Evolutionary conservation across 1,140 invertebrate genomes (phyloP).

Genomic region (Drosophila repletoides): DNA sequence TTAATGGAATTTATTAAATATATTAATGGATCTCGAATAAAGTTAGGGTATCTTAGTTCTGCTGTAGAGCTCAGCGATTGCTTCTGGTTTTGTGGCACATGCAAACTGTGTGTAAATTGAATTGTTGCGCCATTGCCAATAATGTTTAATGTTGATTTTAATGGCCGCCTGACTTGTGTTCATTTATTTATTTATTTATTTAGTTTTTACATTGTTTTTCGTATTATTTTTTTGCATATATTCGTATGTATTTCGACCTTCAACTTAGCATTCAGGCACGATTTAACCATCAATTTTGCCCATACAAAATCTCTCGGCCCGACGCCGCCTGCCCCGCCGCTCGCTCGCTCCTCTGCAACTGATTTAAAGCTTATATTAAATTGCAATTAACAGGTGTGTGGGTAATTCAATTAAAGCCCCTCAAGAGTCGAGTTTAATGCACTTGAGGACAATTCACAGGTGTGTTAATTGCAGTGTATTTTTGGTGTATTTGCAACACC

Average conservation of each 20-base stretch:
- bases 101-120: background rate
- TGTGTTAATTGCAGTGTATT: slow-evolving; percentile 37
- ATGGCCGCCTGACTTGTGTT: slow-evolving; percentile 31
- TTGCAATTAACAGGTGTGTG: slow-evolving; percentile 47
- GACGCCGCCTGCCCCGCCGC: too few species aligned
- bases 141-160: slow-evolving; percentile 43
- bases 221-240: background rate
- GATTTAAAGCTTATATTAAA: slow-evolving; percentile 50
- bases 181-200: slow-evolving; percentile 43
- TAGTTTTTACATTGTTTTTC: slow-evolving; percentile 40
- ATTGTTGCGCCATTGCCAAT: slow-evolving; percentile 23
- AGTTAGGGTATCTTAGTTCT: slow-evolving; percentile 3
- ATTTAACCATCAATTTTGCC: slow-evolving; percentile 54
- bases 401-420: slow-evolving; percentile 36
- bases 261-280: slow-evolving; percentile 48
- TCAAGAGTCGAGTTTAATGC: slow-evolving; percentile 26
- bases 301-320: background rate
- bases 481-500: slow-evolving; percentile 40
- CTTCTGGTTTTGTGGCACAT: slow-evolving; percentile 1
- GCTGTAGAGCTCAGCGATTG: background rate
- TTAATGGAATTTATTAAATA: too few species aligned
- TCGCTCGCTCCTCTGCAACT: slow-evolving; percentile 1
- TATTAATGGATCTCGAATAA: too few species aligned
- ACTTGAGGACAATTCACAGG: slow-evolving; percentile 19
- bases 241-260: slow-evolving; percentile 41